A percentile compares a stretch with the other conserved stretches of the same genome.
These are phyloP conservation scores for Stichodactyla helianthus DNA, from an alignment of 64 coral and sea anemone species.

Conservation along the genomic window DNA sequence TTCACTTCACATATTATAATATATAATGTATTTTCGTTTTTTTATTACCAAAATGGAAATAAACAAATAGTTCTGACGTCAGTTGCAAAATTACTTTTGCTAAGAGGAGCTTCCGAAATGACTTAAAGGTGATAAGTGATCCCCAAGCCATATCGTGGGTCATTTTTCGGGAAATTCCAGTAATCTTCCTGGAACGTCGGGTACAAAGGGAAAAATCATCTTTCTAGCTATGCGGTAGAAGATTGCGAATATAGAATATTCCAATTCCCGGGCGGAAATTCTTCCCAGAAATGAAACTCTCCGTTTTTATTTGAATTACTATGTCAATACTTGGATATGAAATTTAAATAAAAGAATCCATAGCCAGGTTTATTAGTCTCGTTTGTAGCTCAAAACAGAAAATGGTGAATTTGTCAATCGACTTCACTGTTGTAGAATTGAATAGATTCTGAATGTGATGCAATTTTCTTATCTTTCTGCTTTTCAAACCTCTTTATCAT, in stretches of 20 bases:
- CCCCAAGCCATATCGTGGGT: no score
- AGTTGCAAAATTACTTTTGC: neutral
- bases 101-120: neutral
- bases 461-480: no score
- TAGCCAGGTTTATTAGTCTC: neutral
- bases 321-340: neutral
- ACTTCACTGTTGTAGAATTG: no score
- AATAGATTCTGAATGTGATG: no score
- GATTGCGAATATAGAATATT: no score
- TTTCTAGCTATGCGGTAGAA: no score
- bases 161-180: neutral
- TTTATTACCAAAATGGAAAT: neutral
- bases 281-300: neutral
- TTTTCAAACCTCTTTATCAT: no score
- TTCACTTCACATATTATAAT: neutral
- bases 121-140: neutral
- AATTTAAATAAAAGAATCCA: neutral
- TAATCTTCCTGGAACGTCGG: neutral
- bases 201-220: neutral
- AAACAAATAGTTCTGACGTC: neutral
- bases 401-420: neutral
- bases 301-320: neutral
- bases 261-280: neutral
- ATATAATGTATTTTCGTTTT: neutral
- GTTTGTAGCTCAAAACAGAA: neutral